Base-by-base conservation (phyloP, 92 coral and sea anemone genomes). In the Zoanthus sociatus region DNA sequence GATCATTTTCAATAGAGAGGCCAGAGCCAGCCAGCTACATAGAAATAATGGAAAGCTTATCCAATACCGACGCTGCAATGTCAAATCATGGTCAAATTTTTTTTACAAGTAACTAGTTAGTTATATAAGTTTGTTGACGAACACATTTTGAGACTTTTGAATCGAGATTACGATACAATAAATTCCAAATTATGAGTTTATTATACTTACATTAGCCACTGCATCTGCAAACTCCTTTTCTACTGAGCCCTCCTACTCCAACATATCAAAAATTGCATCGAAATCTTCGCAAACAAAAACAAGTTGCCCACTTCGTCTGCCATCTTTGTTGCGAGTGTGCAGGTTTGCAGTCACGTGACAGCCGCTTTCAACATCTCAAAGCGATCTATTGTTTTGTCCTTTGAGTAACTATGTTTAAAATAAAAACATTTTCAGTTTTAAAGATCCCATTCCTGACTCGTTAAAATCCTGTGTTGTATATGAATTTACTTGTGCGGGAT, bases 201-300 rank as follows among this genome's bases (percentile, higher is more conserved):
- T 68, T n/a, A 73, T 81, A 90, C 93, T 90, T 78, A 92, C 93
- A 75, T 92, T 78, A 70, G 76, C 79, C 84, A 78, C 93, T 64
- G 89, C 90, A 81, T 84, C 82, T 70, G 77, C 32, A 71, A 90
- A 92, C 37, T 83, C 84, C 20, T 84, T 86, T 55, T 91, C 87
- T 75, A 91, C 71, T 32, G 83, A 91, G 55, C 88, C 90, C 60
- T 84, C 87, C 68, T 91, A 83, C 71, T 88, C 94, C 18, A 91
- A 53, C 48, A 84, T 17, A 83, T 77, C 91, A 71, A 87, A 64
- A 82, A 92, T 73, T n/a, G 93, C 91, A 30, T 92, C 92, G 45
- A 92, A 81, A 79, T 92, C 92, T 71, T 83, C 93, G 83, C 94
- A 78, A 72, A 89, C 91, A 89, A 82, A 87, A 78, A 89, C 48